Percentiles rank a stretch among this genome's conserved stretches.
phyloP scores from a whole-genome alignment of 1,140 invertebrate species.

The Hylyphantes graminicola region DNA sequence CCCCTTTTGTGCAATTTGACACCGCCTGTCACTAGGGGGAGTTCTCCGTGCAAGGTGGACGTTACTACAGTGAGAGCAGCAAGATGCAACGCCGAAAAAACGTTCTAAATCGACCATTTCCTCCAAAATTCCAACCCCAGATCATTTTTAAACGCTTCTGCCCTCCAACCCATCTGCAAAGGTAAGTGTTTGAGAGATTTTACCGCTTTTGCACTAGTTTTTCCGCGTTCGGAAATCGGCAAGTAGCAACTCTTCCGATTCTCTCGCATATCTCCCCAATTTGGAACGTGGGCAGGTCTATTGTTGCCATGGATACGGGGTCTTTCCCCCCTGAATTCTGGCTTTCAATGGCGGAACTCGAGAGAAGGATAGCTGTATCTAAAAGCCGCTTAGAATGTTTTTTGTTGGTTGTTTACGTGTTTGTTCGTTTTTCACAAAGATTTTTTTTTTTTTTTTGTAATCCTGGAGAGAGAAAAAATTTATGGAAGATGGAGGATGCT shows the following conservation, averaged over 20 bases:
- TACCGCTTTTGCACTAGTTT: background rate
- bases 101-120: slow-evolving; percentile 26
- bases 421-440: too few species aligned
- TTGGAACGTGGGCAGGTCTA: slow-evolving; percentile 41
- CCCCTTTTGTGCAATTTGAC: slow-evolving; percentile 56
- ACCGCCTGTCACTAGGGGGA: slow-evolving; percentile 54
- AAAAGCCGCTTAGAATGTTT: too few species aligned
- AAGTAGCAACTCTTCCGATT: slow-evolving; percentile 2
- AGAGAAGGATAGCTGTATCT: background rate
- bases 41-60: slow-evolving; percentile 35
- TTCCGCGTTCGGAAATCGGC: background rate
- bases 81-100: background rate
- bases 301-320: slow-evolving; percentile 46
- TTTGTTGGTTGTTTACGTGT: too few species aligned
- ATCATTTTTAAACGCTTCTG: background rate
- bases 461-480: too few species aligned
- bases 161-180: background rate
- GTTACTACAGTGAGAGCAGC: slow-evolving; percentile 31
- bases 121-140: background rate
- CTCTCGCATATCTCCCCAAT: slow-evolving; percentile 50
- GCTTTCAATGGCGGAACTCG: slow-evolving; percentile 50
- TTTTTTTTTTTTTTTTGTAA: too few species aligned
- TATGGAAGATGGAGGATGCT: too few species aligned
- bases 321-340: slow-evolving; percentile 51
- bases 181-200: slow-evolving; percentile 11